Base-by-base conservation (phyloP, 2,888 invertebrate genomes). In the Lepidocyrtinus sp. region DNA sequence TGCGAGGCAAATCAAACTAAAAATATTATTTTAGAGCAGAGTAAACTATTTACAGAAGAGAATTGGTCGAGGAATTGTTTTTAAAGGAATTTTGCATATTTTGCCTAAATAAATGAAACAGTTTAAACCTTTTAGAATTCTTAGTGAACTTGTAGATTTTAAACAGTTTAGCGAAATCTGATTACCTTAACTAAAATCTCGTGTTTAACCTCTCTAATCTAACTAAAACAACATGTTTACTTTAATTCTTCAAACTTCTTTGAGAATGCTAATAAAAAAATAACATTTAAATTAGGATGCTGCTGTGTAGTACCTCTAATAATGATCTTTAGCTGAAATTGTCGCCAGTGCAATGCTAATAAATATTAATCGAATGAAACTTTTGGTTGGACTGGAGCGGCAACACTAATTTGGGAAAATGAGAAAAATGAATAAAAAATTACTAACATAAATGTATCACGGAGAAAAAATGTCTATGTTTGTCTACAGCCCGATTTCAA, bases 401-500 rank as follows among this genome's bases (percentile, higher is more conserved):
- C 59, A 59, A 59, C 59, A 21, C 59, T 59, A 59, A 59, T 59
- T 59, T 59, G 59, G 21, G 21, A 59, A 59, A 59, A 59, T 59
- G 59, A 59, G n/a, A 59, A 59, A 59, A 59, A 55, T n/a, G 22
- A 50, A 59, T 21, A 59, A 59, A 9, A 63, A 26, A 25, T 7
- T 45, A 45, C 45, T 9, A 45, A 45, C 45, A 7, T 45, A 63
- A 26, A 3, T 26, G 27, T 63, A 63, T 17, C 27, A 63, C n/a
- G 21, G 2, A 26, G 63, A 26, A 63, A 65, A 65, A 70, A 70
- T 71, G 71, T 36, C 62, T 63, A 70, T 77, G 71, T 77, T 72
- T 75, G 75, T 75, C 67, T 68, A 75, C 75, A 64, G 67, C 75
- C 75, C 75, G 77, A 71, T 71, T 71, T 61, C 73, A 65, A 26